phyloP scores from a whole-genome alignment of 2,113 vertebrate genomes.

The Anhinga anhinga region DNA sequence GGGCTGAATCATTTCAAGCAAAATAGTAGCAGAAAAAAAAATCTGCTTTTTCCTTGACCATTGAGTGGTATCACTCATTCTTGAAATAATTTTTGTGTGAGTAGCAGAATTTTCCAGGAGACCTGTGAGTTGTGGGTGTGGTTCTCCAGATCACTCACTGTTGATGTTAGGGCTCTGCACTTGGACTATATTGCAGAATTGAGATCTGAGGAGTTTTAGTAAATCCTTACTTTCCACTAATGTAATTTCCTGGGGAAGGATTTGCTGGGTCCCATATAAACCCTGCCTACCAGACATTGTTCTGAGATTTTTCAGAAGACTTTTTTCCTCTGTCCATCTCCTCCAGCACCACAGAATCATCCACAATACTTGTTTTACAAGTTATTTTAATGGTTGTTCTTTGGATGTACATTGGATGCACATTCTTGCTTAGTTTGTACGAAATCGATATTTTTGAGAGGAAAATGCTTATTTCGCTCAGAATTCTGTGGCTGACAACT shows the following conservation, averaged over 20 bases:
- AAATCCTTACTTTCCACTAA: neutral
- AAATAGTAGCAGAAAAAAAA: neutral
- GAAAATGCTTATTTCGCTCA: neutral
- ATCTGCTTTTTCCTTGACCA: neutral
- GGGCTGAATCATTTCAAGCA: neutral
- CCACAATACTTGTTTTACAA: neutral
- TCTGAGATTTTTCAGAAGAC: neutral
- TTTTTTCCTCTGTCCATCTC: neutral
- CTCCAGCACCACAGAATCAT: neutral
- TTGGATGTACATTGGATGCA: neutral
- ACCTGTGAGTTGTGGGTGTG: accelerated
- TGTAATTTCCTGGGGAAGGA: neutral
- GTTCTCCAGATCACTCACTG: neutral
- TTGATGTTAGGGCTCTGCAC: neutral
- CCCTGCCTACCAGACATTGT: neutral
- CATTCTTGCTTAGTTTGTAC: neutral
- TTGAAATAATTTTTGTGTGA: neutral
- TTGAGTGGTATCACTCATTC: neutral
- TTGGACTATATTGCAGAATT: neutral
- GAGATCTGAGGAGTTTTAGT: neutral
- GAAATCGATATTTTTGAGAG: neutral
- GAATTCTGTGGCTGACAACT: neutral
- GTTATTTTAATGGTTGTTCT: neutral
- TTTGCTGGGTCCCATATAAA: neutral
- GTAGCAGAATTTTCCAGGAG: neutral